Evolutionary conservation across 2,113 vertebrate genomes (phyloP), one percentile per base, ranked within the genome.

Genomic region (Sapajus apella): DNA sequence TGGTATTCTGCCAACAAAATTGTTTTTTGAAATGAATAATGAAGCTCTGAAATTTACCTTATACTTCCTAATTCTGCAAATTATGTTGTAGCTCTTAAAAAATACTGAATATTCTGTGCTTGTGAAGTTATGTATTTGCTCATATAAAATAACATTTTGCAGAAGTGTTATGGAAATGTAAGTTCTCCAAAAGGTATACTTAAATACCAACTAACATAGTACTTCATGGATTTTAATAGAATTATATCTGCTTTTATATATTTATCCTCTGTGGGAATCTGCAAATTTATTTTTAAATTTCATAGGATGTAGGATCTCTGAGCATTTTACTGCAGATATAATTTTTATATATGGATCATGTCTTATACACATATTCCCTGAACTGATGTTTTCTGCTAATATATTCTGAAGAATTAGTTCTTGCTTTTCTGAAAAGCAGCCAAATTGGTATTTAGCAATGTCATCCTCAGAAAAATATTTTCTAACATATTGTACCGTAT

Each of bases 381-480:
- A 20, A 75, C 50, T 83, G 86, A 79, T 58, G 23, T 40, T 93
- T 97, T 64, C 55, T 55, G 61, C 45, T 96, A 5, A 77, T 76
- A n/a, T 95, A 52, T 84, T 40, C 68, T 89, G 16, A 61, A 91
- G 14, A 93, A 91, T 80, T 93, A 83, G 6, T 81, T 94, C 52
- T 72, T 88, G 37, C n/a, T 93, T 95, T 96, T 80, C 68, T 45
- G 64, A 81, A 84, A 37, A 95, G 30, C 40, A 89, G 23, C 47
- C 85, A 94, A 87, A 83, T 70, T 95, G 45, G 21, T 55, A 83
- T 84, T 97, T 86, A 61, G 87, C 91, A 95, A 79, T 87, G 66
- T 50, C 68, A 93, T 82, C 32, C n/a, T 93, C 43, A 87, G 85
- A 86, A 88, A 55, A 45, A 6, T 81, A 32, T 91, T 91, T 97